Percentiles rank a stretch among this genome's conserved stretches.
Conservation (phyloP, 2,888 invertebrate species). For the Pachymerium ferrugineum region DNA sequence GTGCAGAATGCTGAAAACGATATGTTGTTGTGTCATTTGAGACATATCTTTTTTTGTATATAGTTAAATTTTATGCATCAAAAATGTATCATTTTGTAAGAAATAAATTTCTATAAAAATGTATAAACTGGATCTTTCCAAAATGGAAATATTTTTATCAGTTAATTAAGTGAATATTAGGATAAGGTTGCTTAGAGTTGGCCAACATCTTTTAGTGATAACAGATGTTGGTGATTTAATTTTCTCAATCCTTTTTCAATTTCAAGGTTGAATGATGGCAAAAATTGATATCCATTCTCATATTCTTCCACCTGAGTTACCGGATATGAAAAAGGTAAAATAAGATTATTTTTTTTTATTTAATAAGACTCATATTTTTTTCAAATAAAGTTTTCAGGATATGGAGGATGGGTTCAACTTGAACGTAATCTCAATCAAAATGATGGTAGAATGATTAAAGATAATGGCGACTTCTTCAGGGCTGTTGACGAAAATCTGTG, state of each 20-base stretch:
- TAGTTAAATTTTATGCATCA: constrained; percentile 9
- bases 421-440: constrained; percentile 43
- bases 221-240: neutral
- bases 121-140: neutral
- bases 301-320: constrained; percentile 53
- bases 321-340: constrained; percentile 51
- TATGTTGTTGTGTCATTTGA: constrained; percentile 23
- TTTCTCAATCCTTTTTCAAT: neutral
- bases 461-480: constrained; percentile 52
- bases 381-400: constrained; percentile 51
- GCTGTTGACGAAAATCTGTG: constrained; percentile 54
- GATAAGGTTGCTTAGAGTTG: neutral
- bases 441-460: constrained; percentile 50
- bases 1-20: neutral
- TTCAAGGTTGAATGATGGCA: neutral
- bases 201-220: neutral
- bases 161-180: neutral
- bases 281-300: constrained; percentile 56
- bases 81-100: constrained; percentile 19
- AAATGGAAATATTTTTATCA: neutral
- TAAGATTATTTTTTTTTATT: neutral
- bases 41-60: constrained; percentile 23
- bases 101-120: constrained; percentile 4
- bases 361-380: neutral
- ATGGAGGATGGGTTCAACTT: constrained; percentile 53